Evolutionary conservation across 2,888 invertebrate species (phyloP), one percentile per base, ranked within the genome.

Genomic region (Mimachlamys varia): DNA sequence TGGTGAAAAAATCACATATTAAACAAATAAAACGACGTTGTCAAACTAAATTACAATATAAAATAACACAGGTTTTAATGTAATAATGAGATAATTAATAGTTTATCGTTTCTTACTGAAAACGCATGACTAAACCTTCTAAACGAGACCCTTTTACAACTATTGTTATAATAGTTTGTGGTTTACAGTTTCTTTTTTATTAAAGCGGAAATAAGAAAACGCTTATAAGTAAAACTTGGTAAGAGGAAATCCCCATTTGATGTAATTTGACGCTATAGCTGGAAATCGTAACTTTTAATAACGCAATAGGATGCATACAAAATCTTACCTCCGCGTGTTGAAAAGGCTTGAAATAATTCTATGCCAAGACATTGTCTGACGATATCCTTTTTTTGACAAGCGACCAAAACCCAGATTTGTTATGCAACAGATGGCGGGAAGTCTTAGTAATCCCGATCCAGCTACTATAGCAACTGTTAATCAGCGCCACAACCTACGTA

Each of bases 391-490:
- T 33, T 76, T 76, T 76, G 76, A 76, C 76, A 76, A 33, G 76
- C 76, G 76, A 76, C 76, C 76, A 76, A 76, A 44, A 76, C 33
- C 27, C 27, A 12, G 12, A 10, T 76, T 33, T 76, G 76, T 76
- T 76, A 76, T 76, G 33, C 27, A 76, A 76, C 76, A 76, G 76
- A 76, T 76, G 76, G 76, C 33, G 33, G 58, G n/a, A 58, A 58
- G 22, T 58, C 15, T 58, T n/a, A 58, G 58, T 19, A 58, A 22
- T 22, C 33, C 13, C 76, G 76, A 15, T 27, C 4, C 33, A 33
- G 76, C 76, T 17, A 76, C 76, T 27, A 76, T 76, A 76, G 76
- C 76, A 76, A 76, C 76, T 76, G 76, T 27, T 76, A 76, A 33
- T 76, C 76, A 76, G 22, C 76, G 22, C 76, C 33, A 4, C 27